Conservation (phyloP, 2,888 invertebrate species). For the Catocala sponsa region DNA sequence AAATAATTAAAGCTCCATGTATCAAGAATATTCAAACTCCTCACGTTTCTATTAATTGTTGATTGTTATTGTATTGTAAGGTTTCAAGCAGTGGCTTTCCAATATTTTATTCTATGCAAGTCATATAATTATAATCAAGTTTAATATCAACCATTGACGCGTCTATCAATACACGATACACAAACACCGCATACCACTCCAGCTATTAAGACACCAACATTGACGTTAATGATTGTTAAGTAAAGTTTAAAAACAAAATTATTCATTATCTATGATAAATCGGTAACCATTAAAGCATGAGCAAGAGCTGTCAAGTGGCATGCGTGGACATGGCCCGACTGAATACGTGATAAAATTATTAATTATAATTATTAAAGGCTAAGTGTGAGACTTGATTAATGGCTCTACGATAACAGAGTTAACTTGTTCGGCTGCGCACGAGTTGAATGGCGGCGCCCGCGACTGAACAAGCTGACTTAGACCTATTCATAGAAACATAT, state of each 20-base stretch:
- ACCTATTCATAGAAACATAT: slow-evolving; percentile 43
- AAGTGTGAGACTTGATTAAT: slow-evolving; percentile 78
- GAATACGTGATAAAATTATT: slow-evolving; percentile 83
- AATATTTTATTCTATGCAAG: neutral
- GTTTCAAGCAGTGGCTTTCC: too few species aligned
- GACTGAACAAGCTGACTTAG: slow-evolving; percentile 35
- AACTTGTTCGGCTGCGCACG: slow-evolving; percentile 45
- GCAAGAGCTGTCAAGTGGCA: slow-evolving; percentile 45
- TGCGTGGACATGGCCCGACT: slow-evolving; percentile 48
- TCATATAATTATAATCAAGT: slow-evolving; percentile 8
- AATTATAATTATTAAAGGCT: slow-evolving; percentile 81
- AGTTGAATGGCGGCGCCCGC: slow-evolving; percentile 56
- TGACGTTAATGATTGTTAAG: slow-evolving; percentile 44
- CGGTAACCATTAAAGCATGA: slow-evolving; percentile 49
- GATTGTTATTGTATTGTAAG: too few species aligned
- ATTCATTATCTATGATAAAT: slow-evolving; percentile 56
- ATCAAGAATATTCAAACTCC: too few species aligned
- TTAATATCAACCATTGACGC: slow-evolving; percentile 12
- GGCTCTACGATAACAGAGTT: slow-evolving; percentile 68
- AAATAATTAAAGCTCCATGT: too few species aligned
- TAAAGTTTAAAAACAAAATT: slow-evolving; percentile 41
- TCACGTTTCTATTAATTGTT: too few species aligned
- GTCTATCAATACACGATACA: slow-evolving; percentile 5
- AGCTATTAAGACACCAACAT: slow-evolving; percentile 25
- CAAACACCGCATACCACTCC: slow-evolving; percentile 8